Conservation (phyloP, 2,888 invertebrate species). For the Dorcus hopei region DNA sequence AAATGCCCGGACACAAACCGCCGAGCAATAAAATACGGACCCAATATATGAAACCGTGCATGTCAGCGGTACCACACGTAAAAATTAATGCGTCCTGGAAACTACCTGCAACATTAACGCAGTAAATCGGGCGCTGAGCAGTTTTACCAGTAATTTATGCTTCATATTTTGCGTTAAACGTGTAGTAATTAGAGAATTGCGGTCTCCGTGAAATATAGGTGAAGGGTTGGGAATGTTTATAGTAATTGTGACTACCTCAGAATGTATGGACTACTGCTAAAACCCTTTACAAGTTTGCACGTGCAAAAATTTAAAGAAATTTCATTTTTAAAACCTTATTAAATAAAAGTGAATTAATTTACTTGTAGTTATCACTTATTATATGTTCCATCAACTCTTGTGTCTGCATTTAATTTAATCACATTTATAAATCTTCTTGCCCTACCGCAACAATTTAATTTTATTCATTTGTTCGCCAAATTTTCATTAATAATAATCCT, state of each 20-base stretch:
- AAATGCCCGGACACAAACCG: constrained; percentile 6
- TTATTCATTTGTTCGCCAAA: too few species aligned
- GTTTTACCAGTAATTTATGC: constrained; percentile 49
- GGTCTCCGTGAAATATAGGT: constrained; percentile 38
- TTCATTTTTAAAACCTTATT: too few species aligned
- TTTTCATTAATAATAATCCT: too few species aligned
- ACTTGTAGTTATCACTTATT: too few species aligned
- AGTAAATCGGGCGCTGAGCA: constrained; percentile 47
- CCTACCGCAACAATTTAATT: too few species aligned
- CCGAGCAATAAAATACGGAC: constrained; percentile 14
- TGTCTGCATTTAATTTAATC: too few species aligned
- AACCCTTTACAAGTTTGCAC: too few species aligned
- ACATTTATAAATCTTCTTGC: too few species aligned
- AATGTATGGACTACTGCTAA: constrained; percentile 27
- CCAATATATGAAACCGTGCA: constrained; percentile 14
- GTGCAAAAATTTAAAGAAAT: too few species aligned
- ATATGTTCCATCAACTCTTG: too few species aligned
- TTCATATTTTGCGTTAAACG: constrained; percentile 51
- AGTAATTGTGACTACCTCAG: constrained; percentile 37
- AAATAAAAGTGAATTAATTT: too few species aligned
- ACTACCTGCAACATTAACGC: constrained; percentile 24
- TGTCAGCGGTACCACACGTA: constrained; percentile 12
- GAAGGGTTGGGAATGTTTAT: constrained; percentile 43
- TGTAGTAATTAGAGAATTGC: constrained; percentile 52
- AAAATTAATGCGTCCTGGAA: constrained; percentile 21